phyloP scores from a whole-genome alignment of 2,797 vertebrate genomes.

The Lepus townsendii region DNA sequence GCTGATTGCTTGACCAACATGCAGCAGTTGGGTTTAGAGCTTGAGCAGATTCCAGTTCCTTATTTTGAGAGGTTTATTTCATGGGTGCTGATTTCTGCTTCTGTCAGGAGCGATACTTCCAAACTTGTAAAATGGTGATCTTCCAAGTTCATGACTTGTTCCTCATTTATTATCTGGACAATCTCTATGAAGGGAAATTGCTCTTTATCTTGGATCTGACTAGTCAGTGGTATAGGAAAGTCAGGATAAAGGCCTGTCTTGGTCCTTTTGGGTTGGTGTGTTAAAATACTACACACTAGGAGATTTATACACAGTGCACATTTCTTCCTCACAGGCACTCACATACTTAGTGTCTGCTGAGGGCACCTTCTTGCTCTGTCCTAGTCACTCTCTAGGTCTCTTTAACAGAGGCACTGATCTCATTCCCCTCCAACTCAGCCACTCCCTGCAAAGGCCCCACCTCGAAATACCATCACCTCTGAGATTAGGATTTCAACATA shows the following conservation, averaged over 20 bases:
- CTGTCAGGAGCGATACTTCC: too few species aligned
- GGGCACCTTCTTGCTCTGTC: background rate
- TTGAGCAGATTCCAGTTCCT: too few species aligned
- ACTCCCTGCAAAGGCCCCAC: background rate
- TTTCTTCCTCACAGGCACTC: background rate
- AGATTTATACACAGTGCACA: background rate
- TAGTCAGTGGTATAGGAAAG: background rate
- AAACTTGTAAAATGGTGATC: background rate
- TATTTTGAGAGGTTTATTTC: too few species aligned
- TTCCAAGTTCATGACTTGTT: background rate
- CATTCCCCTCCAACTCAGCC: too few species aligned
- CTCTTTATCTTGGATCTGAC: background rate
- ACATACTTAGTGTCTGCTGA: background rate
- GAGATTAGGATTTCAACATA: too few species aligned
- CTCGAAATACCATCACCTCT: background rate
- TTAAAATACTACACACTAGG: background rate
- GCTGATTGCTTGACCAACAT: too few species aligned
- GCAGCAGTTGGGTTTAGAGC: too few species aligned
- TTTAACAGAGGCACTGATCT: too few species aligned
- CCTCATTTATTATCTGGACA: background rate
- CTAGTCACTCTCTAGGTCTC: too few species aligned
- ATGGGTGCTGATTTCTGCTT: too few species aligned
- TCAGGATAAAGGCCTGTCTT: background rate
- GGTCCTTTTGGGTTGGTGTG: background rate
- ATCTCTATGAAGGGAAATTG: background rate